Percentiles rank a stretch among this genome's conserved stretches.
phyloP scores from a whole-genome alignment of 2,888 invertebrate species.

The Yponomeuta evonymella region DNA sequence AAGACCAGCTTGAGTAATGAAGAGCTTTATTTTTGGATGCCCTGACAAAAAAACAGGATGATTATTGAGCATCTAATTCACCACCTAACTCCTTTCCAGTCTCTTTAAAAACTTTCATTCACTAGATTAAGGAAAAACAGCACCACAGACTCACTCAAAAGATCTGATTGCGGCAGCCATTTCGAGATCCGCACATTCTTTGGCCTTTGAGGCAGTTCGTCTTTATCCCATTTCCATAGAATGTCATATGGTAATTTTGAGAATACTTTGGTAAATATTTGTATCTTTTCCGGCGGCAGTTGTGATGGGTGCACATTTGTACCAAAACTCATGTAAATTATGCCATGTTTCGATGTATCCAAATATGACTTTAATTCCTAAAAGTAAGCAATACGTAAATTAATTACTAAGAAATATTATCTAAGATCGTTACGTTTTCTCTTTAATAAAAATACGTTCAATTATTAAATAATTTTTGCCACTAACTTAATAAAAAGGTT shows the following conservation, averaged over 20 bases:
- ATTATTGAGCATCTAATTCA: neutral
- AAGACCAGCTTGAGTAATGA: conserved; percentile 9
- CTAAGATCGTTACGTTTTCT: no score
- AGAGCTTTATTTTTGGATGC: conserved; percentile 8
- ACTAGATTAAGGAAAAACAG: no score
- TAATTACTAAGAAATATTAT: no score
- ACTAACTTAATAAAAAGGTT: no score
- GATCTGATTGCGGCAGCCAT: conserved; percentile 24
- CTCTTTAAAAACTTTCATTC: neutral
- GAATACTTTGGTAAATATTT: conserved; percentile 25
- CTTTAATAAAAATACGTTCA: no score
- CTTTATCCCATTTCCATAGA: conserved; percentile 26
- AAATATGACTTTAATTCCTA: conserved; percentile 14
- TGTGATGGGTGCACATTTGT: conserved; percentile 18
- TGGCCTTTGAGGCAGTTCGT: conserved; percentile 20
- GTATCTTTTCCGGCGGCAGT: conserved; percentile 18
- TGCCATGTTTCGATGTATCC: conserved; percentile 16
- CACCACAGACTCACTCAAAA: conserved; percentile 10
- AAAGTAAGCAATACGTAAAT: neutral
- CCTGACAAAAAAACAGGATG: neutral
- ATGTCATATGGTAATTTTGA: conserved; percentile 23
- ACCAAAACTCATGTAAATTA: conserved; percentile 23
- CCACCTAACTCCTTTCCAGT: neutral
- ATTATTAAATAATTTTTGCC: no score
- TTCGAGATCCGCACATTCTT: conserved; percentile 25